Evolutionary conservation across 2,797 vertebrate genomes (phyloP).

Genomic region (Sebastes vulpes): DNA sequence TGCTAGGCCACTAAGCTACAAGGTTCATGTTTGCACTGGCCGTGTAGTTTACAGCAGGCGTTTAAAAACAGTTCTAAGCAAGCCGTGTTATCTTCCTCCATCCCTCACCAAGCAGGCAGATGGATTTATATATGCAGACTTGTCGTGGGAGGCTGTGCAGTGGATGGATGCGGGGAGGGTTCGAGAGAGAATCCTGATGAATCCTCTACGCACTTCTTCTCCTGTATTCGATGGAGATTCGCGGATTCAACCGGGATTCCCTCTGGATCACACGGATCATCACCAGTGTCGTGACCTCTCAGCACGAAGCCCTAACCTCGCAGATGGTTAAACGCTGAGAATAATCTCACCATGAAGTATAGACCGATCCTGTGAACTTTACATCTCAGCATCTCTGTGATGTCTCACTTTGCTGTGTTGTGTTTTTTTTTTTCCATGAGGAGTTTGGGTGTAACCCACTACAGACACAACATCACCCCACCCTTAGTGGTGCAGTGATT

Average conservation of each 20-base stretch:
- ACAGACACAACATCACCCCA: not conserved
- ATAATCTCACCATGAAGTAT: not conserved
- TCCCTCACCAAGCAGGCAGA: not conserved
- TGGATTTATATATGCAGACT: conserved; percentile 20
- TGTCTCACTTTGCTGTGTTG: not conserved
- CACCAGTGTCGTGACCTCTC: not conserved
- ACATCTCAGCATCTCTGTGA: not conserved
- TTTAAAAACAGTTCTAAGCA: conserved; percentile 1
- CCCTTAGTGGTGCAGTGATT: not conserved
- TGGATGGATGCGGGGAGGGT: not conserved
- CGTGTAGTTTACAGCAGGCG: conserved; percentile 7
- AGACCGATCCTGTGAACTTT: not conserved
- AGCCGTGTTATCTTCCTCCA: conserved; percentile 18
- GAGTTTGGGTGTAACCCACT: conserved; percentile 7
- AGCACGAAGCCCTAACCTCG: not conserved
- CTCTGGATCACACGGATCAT: not conserved
- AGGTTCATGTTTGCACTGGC: conserved; percentile 23
- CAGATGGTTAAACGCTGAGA: conserved; percentile 14
- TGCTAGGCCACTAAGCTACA: conserved; percentile 5
- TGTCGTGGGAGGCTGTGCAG: not conserved
- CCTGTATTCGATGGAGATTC: not conserved
- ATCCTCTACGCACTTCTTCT: not conserved
- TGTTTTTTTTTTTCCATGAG: not conserved
- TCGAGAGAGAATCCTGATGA: conserved; percentile 4
- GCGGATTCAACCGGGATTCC: not conserved